Conservation (phyloP, 2,888 invertebrate genomes). For the Eristalis intricaria region DNA sequence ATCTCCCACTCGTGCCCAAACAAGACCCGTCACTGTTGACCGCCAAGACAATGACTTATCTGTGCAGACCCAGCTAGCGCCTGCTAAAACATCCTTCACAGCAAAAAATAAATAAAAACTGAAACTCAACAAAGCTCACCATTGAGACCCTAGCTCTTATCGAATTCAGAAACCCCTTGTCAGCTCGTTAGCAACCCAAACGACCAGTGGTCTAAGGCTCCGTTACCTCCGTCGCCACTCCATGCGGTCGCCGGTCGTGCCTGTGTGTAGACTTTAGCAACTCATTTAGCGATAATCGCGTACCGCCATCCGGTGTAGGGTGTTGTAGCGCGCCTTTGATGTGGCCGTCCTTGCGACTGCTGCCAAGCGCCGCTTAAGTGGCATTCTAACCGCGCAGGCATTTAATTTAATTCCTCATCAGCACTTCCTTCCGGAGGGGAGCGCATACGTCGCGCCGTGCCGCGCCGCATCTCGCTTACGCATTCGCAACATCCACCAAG, state of each 20-base stretch:
- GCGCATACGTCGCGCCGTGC: background rate
- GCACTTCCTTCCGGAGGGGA: constrained; percentile 50
- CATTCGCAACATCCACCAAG: background rate
- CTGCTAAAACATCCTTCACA: background rate
- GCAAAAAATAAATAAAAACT: background rate
- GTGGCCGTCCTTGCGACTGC: constrained; percentile 41
- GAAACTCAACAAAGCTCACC: background rate
- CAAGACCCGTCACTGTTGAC: background rate
- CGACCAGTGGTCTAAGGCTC: background rate
- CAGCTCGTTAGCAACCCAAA: constrained; percentile 24
- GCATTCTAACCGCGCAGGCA: constrained; percentile 27
- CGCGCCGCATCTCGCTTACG: no score
- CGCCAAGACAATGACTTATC: background rate
- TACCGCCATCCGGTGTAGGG: constrained; percentile 67
- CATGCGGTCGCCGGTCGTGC: background rate
- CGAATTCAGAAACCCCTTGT: constrained; percentile 27
- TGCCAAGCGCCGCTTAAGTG: constrained; percentile 67
- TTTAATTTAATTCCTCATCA: constrained; percentile 64
- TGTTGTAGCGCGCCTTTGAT: constrained; percentile 49
- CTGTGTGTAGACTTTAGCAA: constrained; percentile 40
- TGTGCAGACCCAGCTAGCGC: background rate
- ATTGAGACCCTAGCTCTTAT: constrained; percentile 36
- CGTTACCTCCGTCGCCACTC: background rate
- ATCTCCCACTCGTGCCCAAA: background rate
- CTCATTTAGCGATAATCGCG: constrained; percentile 60